These are phyloP conservation scores for Micrasema minimum DNA, from an alignment of 1,140 invertebrate species.

Conservation along the genomic window DNA sequence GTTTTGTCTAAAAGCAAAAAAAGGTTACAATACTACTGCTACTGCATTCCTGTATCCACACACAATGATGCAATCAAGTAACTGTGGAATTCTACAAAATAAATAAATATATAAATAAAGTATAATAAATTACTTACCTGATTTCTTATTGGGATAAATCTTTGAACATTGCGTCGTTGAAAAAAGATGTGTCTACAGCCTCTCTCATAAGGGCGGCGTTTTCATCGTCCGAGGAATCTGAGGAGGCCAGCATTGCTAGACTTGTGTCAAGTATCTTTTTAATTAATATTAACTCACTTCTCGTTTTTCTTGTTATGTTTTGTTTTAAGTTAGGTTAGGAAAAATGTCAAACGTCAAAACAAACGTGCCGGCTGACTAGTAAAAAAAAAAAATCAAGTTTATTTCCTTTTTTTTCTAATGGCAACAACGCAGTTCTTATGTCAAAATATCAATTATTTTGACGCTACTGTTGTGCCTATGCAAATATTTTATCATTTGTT, in stretches of 20 bases:
- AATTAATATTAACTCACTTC: not conserved
- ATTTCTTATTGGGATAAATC: constrained; percentile 19
- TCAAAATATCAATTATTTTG: constrained; percentile 15
- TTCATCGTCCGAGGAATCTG: constrained; percentile 36
- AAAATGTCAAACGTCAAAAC: not conserved
- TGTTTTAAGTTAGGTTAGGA: not conserved
- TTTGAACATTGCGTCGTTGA: constrained; percentile 34
- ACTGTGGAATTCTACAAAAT: no score
- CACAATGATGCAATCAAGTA: no score
- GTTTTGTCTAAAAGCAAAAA: constrained; percentile 1
- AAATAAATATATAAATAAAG: no score
- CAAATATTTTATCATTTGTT: not conserved
- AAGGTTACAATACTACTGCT: no score
- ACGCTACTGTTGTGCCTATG: constrained; percentile 8
- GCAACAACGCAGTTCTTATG: constrained; percentile 1
- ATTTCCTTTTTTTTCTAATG: not conserved
- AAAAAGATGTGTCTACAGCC: constrained; percentile 26
- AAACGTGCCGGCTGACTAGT: not conserved
- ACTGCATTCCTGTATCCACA: no score
- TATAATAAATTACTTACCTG: constrained; percentile 1
- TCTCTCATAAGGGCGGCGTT: constrained; percentile 7
- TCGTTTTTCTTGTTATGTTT: not conserved
- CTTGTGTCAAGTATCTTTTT: not conserved
- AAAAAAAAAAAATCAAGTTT: no score
- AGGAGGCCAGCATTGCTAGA: constrained; percentile 3